Conservation (phyloP, 2,888 invertebrate species). For the Pemphredon lugubris region DNA sequence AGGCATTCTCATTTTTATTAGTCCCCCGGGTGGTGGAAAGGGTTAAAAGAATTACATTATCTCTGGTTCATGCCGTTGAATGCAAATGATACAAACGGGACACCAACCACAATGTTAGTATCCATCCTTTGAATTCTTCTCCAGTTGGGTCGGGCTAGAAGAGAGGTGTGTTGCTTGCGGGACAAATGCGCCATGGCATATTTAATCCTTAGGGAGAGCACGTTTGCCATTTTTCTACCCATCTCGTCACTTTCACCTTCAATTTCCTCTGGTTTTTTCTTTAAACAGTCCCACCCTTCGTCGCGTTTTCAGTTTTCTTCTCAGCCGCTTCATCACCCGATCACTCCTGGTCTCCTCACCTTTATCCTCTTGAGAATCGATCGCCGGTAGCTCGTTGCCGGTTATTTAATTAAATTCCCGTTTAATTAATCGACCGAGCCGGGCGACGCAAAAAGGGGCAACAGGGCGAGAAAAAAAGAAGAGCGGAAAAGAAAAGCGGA, state of each 20-base stretch:
- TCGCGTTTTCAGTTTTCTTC: background rate
- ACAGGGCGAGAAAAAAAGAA: background rate
- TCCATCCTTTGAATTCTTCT: constrained; percentile 58
- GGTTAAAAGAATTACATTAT: too few species aligned
- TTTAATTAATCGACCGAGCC: constrained; percentile 33
- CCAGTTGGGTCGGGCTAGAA: constrained; percentile 71
- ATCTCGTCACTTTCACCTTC: background rate
- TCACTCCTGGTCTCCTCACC: background rate
- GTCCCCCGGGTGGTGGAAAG: too few species aligned
- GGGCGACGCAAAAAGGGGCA: background rate
- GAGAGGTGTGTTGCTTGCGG: constrained; percentile 61
- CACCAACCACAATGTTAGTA: constrained; percentile 39
- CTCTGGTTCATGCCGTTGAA: too few species aligned
- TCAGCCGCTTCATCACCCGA: background rate
- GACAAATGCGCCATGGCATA: constrained; percentile 74
- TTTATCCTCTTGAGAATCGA: constrained; percentile 7
- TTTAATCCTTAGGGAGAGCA: constrained; percentile 70
- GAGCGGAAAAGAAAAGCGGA: background rate
- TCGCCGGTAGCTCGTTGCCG: constrained; percentile 5
- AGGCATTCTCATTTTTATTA: too few species aligned
- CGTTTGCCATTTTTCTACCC: constrained; percentile 57
- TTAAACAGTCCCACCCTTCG: background rate
- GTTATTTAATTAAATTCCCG: constrained; percentile 25
- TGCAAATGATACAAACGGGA: too few species aligned
- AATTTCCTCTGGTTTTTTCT: background rate